phyloP scores from a whole-genome alignment of 2,888 invertebrate genomes.

The Eudiplozoon nipponicum region DNA sequence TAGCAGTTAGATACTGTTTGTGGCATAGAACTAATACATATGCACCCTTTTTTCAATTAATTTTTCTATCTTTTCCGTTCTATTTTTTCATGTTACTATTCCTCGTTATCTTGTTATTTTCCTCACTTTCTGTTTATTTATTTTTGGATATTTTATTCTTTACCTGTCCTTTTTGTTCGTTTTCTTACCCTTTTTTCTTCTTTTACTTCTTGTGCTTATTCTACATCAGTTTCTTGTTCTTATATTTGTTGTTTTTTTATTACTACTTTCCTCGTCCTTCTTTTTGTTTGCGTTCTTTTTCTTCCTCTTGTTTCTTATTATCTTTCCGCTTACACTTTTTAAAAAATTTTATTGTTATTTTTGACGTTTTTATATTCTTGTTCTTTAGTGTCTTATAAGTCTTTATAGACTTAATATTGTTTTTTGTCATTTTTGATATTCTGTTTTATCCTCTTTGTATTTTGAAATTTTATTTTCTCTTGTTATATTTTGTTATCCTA shows the following conservation, averaged over 20 bases:
- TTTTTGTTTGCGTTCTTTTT: background rate
- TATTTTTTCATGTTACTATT: constrained; percentile 1
- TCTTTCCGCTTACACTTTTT: background rate
- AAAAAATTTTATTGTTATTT: background rate
- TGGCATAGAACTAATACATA: too few species aligned
- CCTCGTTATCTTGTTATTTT: background rate
- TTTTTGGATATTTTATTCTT: background rate
- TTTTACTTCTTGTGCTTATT: background rate
- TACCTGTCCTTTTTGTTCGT: background rate
- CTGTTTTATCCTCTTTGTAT: background rate
- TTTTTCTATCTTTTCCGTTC: background rate
- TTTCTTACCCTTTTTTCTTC: background rate
- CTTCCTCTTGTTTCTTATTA: background rate
- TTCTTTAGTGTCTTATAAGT: background rate
- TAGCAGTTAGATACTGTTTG: too few species aligned
- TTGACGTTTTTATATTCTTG: background rate
- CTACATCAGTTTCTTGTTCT: background rate
- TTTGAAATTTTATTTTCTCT: background rate
- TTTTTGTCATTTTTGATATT: background rate
- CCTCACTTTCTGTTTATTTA: background rate
- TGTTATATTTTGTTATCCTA: background rate
- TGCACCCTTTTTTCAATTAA: background rate
- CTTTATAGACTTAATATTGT: background rate
- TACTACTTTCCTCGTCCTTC: background rate
- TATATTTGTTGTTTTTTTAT: background rate